A percentile compares a stretch with the other conserved stretches of the same genome.
Conservation (phyloP, 2,888 invertebrate species). For the Deilephila elpenor region DNA sequence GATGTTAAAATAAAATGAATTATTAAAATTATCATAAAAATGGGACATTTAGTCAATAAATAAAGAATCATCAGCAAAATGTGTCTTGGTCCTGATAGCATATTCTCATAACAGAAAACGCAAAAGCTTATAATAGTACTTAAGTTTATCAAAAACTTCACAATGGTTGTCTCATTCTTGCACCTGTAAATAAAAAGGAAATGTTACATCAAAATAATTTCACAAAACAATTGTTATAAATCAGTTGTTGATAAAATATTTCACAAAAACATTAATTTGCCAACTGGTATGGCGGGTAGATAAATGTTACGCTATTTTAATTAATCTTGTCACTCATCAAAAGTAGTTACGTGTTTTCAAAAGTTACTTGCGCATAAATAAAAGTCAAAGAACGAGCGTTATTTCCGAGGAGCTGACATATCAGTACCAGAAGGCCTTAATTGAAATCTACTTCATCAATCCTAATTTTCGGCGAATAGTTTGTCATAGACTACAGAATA, state of each 20-base stretch:
- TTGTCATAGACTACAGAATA: neutral
- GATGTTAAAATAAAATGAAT: neutral
- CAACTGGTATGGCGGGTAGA: too few species aligned
- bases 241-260: too few species aligned
- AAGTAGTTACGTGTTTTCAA: too few species aligned
- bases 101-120: neutral
- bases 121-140: constrained; percentile 11
- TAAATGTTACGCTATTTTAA: too few species aligned
- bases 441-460: too few species aligned
- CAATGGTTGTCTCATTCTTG: constrained; percentile 40
- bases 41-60: neutral
- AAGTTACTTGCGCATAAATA: too few species aligned
- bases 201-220: constrained; percentile 18
- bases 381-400: too few species aligned
- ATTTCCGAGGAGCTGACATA: too few species aligned
- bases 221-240: neutral
- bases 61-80: constrained; percentile 7
- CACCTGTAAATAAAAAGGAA: constrained; percentile 45
- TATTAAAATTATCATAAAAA: neutral
- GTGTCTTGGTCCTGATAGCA: neutral
- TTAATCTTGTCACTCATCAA: too few species aligned
- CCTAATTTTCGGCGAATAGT: too few species aligned
- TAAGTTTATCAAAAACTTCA: constrained; percentile 43
- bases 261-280: too few species aligned
- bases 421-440: too few species aligned